Conservation (phyloP, 1,140 invertebrate genomes). For the Asobara japonica region DNA sequence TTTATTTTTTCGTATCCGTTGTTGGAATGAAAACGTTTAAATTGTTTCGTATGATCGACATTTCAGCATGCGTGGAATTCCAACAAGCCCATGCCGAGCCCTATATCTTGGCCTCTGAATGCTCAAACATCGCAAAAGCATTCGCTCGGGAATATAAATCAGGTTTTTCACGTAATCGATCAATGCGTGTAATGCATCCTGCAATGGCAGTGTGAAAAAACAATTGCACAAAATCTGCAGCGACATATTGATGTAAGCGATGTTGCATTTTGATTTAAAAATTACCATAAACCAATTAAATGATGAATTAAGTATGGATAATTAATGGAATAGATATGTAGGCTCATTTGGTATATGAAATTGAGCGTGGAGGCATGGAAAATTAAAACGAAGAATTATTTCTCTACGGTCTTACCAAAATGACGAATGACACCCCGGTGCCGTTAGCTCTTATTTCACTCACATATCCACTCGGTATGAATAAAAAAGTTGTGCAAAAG, state of each 20-base stretch:
- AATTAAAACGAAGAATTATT: not conserved
- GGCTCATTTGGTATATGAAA: not conserved
- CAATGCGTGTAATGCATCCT: slow-evolving; percentile 38
- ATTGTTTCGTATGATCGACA: slow-evolving; percentile 13
- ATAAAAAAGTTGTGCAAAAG: not conserved
- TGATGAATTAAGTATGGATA: not conserved
- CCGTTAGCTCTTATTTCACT: slow-evolving; percentile 35
- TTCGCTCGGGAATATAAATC: slow-evolving; percentile 45
- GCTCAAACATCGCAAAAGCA: slow-evolving; percentile 26
- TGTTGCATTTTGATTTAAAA: not conserved
- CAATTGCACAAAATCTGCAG: not conserved
- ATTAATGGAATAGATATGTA: not conserved
- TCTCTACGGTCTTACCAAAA: slow-evolving; percentile 22
- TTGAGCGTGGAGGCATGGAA: not conserved
- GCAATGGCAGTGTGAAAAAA: not conserved
- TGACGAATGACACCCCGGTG: slow-evolving; percentile 40
- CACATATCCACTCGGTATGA: not conserved
- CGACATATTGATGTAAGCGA: not conserved
- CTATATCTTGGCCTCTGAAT: slow-evolving; percentile 19
- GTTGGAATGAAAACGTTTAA: not conserved
- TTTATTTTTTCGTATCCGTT: not conserved
- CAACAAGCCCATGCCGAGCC: slow-evolving; percentile 13
- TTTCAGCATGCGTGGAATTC: slow-evolving; percentile 28
- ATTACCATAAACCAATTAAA: too few relatives aligned
- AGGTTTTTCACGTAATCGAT: slow-evolving; percentile 48